Evolutionary conservation across 2,888 invertebrate genomes (phyloP).

Genomic region (Drosophila imparisetae): DNA sequence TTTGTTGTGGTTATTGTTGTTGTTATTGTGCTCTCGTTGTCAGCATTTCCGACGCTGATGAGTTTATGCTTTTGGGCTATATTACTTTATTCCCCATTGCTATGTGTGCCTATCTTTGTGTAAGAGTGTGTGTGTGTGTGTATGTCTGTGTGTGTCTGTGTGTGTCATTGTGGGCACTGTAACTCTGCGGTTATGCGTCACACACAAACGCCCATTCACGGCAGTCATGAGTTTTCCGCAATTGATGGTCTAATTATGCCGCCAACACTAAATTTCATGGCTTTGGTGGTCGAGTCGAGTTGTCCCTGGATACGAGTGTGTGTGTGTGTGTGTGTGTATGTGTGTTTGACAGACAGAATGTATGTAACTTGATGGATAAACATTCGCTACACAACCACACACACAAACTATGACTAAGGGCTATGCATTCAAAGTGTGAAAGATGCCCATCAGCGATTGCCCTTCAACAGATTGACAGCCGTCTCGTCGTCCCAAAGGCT

Average conservation of each 20-base stretch:
- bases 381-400: conserved; percentile 54
- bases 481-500: neutral
- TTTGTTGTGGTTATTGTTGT: conserved; percentile 36
- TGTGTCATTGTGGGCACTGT: conserved; percentile 23
- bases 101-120: conserved; percentile 19
- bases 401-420: conserved; percentile 6
- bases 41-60: conserved; percentile 76
- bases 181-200: conserved; percentile 53
- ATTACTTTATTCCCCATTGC: conserved; percentile 71
- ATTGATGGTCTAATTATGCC: conserved; percentile 84
- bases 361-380: conserved; percentile 74
- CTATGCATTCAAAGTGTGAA: conserved; percentile 42
- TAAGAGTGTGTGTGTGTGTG: conserved; percentile 25
- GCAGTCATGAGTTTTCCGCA: conserved; percentile 82
- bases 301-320: neutral
- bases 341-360: conserved; percentile 21
- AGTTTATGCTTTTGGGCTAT: conserved; percentile 79
- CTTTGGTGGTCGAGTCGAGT: conserved; percentile 62
- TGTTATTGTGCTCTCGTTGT: conserved; percentile 55
- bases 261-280: conserved; percentile 81
- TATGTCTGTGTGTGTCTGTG: conserved; percentile 25
- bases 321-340: conserved; percentile 11
- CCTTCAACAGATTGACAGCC: conserved; percentile 56
- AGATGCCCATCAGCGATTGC: conserved; percentile 49
- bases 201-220: conserved; percentile 67